Conservation (phyloP, 2,797 vertebrate species). For the Spea hammondii region DNA sequence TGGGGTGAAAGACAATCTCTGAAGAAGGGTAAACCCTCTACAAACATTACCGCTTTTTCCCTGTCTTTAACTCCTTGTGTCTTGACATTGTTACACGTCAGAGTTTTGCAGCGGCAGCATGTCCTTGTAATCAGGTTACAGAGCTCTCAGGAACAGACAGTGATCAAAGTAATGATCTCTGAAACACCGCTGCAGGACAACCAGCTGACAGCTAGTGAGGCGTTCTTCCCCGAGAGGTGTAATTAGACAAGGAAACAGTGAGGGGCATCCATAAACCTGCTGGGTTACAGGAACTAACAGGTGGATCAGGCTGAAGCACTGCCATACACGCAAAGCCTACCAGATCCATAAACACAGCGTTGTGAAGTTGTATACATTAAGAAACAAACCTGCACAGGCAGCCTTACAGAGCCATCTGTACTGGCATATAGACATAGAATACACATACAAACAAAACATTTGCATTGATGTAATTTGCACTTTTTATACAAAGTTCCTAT, state of each 20-base stretch:
- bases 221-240: conserved; percentile 23
- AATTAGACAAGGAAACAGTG: conserved; percentile 32
- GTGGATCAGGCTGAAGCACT: conserved; percentile 3
- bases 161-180: conserved; percentile 46
- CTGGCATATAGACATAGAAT: too few species aligned
- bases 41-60: not conserved
- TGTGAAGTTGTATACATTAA: too few species aligned
- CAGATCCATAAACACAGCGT: not conserved
- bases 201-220: conserved; percentile 6
- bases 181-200: conserved; percentile 15
- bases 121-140: conserved; percentile 11
- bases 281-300: conserved; percentile 28
- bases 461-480: too few species aligned
- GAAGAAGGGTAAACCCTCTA: too few species aligned
- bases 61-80: not conserved
- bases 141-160: conserved; percentile 17
- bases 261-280: conserved; percentile 34
- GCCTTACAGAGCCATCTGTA: too few species aligned
- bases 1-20: not conserved
- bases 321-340: conserved; percentile 1
- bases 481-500: too few species aligned
- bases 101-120: not conserved
- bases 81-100: not conserved
- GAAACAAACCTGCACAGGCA: too few species aligned
- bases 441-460: too few species aligned